A percentile compares a stretch with the other conserved stretches of the same genome.
phyloP scores from a whole-genome alignment of 2,797 vertebrate species.

The Crypturellus tataupa region DNA sequence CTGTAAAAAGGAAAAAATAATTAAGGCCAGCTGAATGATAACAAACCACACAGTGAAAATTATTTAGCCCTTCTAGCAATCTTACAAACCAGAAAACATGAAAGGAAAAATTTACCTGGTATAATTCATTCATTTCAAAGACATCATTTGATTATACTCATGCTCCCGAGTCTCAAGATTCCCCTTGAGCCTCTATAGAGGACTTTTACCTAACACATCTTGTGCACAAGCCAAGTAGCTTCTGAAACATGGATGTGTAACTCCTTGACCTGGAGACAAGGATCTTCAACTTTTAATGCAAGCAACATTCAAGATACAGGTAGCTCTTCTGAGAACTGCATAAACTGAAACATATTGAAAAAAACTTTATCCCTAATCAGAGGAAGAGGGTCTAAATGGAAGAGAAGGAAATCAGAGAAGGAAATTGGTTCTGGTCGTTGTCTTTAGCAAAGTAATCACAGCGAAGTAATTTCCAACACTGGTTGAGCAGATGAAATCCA shows the following conservation, averaged over 20 bases:
- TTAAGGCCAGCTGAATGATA: neutral
- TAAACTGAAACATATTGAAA: neutral
- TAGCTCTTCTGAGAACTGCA: neutral
- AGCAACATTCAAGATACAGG: neutral
- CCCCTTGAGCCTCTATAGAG: neutral
- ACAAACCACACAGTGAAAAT: accelerated
- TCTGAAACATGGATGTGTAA: neutral
- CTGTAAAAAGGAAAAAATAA: neutral
- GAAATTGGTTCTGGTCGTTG: neutral
- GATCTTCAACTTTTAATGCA: neutral
- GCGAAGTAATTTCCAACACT: neutral
- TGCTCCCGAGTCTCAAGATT: neutral
- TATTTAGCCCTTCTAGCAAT: neutral
- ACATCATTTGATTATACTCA: neutral
- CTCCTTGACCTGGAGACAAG: neutral
- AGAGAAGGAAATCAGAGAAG: neutral
- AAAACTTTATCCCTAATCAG: neutral
- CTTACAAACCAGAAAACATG: neutral
- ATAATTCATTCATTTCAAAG: neutral
- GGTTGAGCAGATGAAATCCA: neutral
- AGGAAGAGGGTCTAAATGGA: neutral
- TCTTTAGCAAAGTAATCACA: neutral
- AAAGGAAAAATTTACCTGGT: neutral
- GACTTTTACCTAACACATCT: neutral
- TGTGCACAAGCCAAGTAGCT: accelerated